These are phyloP conservation scores for Melopsittacus undulatus DNA, from an alignment of 2,797 vertebrate species.

Conservation along the genomic window DNA sequence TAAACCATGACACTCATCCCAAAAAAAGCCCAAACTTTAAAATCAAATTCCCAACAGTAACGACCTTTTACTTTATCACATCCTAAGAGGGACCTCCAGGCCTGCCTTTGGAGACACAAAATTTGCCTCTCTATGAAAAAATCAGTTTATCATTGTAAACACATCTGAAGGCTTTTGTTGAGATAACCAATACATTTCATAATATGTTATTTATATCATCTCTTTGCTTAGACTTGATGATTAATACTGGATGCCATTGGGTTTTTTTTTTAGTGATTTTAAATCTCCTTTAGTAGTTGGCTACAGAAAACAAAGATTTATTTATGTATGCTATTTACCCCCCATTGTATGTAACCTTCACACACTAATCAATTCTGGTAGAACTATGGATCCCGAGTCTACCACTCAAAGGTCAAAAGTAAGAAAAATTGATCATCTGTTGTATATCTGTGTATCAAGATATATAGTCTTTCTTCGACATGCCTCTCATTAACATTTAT, in stretches of 20 bases:
- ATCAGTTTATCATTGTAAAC: neutral
- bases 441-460: constrained; percentile 46
- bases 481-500: constrained; percentile 48
- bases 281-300: neutral
- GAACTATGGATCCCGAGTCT: constrained; percentile 37
- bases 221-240: neutral
- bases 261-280: neutral
- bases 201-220: neutral
- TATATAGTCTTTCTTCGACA: neutral
- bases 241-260: neutral
- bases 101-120: neutral
- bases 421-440: constrained; percentile 61
- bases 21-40: neutral
- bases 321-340: constrained; percentile 16
- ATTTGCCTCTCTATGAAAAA: neutral
- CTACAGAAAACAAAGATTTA: constrained; percentile 52
- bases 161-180: neutral
- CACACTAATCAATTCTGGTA: constrained; percentile 38
- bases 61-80: neutral
- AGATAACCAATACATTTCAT: neutral
- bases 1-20: too few relatives aligned
- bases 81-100: neutral
- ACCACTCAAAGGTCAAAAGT: constrained; percentile 52
- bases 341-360: constrained; percentile 50
- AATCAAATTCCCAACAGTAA: neutral